Percentiles rank a stretch among this genome's conserved stretches.
phyloP scores from a whole-genome alignment of 2,888 invertebrate species.

The Pharmacophagus antenor region DNA sequence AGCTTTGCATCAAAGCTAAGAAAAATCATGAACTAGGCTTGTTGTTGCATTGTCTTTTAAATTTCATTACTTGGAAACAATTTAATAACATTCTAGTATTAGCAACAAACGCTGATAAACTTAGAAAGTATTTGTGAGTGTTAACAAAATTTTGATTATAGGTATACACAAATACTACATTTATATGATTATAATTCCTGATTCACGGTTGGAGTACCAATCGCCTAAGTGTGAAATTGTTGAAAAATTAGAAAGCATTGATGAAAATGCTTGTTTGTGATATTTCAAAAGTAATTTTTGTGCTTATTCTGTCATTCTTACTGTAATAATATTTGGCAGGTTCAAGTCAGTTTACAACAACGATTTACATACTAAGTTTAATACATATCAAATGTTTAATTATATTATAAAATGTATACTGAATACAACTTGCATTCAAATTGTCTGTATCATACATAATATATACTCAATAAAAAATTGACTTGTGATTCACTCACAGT shows the following conservation, averaged over 20 bases:
- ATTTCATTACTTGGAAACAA: too few relatives aligned
- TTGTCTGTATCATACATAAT: not conserved
- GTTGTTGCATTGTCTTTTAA: not conserved
- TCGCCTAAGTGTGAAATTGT: not conserved
- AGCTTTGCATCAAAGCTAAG: not conserved
- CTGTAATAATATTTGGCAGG: constrained; percentile 68
- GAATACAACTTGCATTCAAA: constrained; percentile 2
- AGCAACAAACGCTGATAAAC: too few relatives aligned
- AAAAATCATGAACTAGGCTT: not conserved
- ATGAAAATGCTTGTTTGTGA: not conserved
- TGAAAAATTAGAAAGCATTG: not conserved
- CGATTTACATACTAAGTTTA: constrained; percentile 34
- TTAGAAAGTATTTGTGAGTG: too few relatives aligned
- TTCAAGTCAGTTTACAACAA: constrained; percentile 50
- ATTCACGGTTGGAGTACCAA: constrained; percentile 9
- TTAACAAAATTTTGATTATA: too few relatives aligned
- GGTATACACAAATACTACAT: too few relatives aligned
- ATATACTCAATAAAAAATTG: constrained; percentile 20
- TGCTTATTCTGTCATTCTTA: constrained; percentile 49
- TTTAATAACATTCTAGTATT: not conserved
- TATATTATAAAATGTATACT: constrained; percentile 24
- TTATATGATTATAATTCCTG: not conserved
- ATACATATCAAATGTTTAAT: constrained; percentile 23
- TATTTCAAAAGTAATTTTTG: constrained; percentile 34
- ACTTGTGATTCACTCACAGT: constrained; percentile 17